phyloP scores from a whole-genome alignment of 2,888 invertebrate species.

The Drosophila kanekoi region DNA sequence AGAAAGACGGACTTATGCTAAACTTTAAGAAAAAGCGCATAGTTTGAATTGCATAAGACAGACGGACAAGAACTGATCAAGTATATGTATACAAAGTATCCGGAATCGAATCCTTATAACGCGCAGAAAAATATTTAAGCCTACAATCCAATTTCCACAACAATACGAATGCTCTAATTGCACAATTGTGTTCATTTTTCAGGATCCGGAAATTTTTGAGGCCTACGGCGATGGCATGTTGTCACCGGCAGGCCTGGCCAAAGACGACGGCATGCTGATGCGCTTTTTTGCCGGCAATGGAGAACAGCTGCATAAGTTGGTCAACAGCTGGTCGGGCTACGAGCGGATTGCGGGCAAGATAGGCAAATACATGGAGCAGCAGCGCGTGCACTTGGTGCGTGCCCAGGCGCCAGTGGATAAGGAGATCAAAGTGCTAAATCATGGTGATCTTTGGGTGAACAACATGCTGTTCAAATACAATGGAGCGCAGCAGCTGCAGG shows the following conservation, averaged over 20 bases:
- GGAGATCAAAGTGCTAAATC: slow-evolving; percentile 85
- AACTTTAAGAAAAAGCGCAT: no score
- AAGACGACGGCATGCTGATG: slow-evolving; percentile 61
- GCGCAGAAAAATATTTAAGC: no score
- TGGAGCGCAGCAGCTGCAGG: slow-evolving; percentile 29
- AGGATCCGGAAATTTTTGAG: slow-evolving; percentile 66
- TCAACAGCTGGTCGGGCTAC: slow-evolving; percentile 84
- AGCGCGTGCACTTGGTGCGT: slow-evolving; percentile 63
- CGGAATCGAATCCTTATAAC: no score
- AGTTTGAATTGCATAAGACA: no score
- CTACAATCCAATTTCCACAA: no score
- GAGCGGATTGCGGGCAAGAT: slow-evolving; percentile 84
- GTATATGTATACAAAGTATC: no score
- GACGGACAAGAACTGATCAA: no score
- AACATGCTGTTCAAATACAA: slow-evolving; percentile 86
- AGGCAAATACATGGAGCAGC: slow-evolving; percentile 58
- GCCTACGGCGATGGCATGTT: slow-evolving; percentile 70
- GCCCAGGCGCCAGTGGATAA: slow-evolving; percentile 65
- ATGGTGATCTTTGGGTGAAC: slow-evolving; percentile 86
- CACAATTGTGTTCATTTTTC: not conserved
- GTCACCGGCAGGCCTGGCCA: slow-evolving; percentile 55
- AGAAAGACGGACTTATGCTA: no score
- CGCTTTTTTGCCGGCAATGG: slow-evolving; percentile 64
- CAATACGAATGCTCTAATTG: no score
- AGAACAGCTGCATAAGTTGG: slow-evolving; percentile 71